A percentile compares a stretch with the other conserved stretches of the same genome.
These are phyloP conservation scores for Rhincodon typus DNA, from an alignment of 2,797 vertebrate species.

Conservation along the genomic window DNA sequence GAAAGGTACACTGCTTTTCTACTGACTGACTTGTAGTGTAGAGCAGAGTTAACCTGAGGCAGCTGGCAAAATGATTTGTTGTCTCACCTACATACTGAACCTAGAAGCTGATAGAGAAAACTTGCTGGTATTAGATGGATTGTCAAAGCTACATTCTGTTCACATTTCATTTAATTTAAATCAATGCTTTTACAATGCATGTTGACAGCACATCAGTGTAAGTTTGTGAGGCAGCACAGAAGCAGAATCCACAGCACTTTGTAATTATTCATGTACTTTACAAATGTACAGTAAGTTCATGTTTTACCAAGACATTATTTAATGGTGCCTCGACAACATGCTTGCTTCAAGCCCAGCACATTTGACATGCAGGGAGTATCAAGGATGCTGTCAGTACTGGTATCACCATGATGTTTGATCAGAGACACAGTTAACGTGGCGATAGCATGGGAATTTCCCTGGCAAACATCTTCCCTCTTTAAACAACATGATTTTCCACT, in stretches of 20 bases:
- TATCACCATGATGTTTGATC: background rate
- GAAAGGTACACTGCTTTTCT: background rate
- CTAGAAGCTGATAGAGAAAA: background rate
- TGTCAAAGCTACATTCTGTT: background rate
- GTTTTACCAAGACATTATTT: background rate
- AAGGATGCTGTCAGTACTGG: background rate
- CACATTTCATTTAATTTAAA: background rate
- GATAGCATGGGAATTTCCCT: background rate
- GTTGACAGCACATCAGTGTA: background rate
- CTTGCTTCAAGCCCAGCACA: background rate
- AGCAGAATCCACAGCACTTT: background rate
- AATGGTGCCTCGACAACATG: background rate
- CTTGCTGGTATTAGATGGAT: background rate
- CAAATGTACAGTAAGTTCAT: background rate
- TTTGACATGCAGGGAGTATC: background rate
- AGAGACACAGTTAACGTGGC: background rate
- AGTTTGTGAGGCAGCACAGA: background rate
- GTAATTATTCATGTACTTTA: background rate
- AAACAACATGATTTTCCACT: background rate
- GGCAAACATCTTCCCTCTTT: background rate
- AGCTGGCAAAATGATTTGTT: background rate
- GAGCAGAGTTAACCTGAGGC: background rate
- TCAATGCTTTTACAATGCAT: background rate
- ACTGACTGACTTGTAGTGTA: background rate
- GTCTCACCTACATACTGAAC: background rate